Conservation (phyloP, 1,140 invertebrate species). For the Coboldia fuscipes region DNA sequence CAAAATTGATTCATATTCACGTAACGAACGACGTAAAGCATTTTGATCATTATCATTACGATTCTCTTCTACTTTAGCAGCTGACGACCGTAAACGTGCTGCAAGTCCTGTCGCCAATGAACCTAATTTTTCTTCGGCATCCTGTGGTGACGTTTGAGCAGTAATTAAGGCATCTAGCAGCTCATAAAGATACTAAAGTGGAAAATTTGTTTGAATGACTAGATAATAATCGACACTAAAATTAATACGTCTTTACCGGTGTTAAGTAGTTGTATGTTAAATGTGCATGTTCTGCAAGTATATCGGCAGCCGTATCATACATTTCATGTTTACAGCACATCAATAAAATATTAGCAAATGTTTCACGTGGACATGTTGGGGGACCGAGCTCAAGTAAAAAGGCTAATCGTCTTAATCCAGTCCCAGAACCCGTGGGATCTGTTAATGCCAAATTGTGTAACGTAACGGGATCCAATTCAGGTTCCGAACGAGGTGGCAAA, state of each 20-base stretch:
- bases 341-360: slow-evolving; percentile 88
- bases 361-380: slow-evolving; percentile 75
- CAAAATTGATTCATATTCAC: slow-evolving; percentile 82
- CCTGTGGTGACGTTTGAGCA: slow-evolving; percentile 90
- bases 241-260: slow-evolving; percentile 32
- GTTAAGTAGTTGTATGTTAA: slow-evolving; percentile 91
- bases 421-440: slow-evolving; percentile 70
- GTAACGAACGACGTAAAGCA: slow-evolving; percentile 69
- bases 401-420: slow-evolving; percentile 91
- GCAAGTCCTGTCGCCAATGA: slow-evolving; percentile 82
- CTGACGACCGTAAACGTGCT: slow-evolving; percentile 74
- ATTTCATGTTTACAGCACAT: slow-evolving; percentile 96
- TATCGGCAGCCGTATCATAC: slow-evolving; percentile 93
- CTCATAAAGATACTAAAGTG: slow-evolving; percentile 62
- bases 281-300: slow-evolving; percentile 93
- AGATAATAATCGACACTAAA: background rate
- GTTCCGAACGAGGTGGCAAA: slow-evolving; percentile 91
- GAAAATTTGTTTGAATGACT: background rate
- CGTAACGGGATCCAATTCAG: slow-evolving; percentile 94
- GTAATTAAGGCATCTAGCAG: slow-evolving; percentile 90
- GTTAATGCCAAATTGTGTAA: slow-evolving; percentile 95
- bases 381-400: slow-evolving; percentile 91
- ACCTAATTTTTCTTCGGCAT: slow-evolving; percentile 94
- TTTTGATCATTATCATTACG: slow-evolving; percentile 71
- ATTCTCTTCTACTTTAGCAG: slow-evolving; percentile 84